These are phyloP conservation scores for Nephrotoma flavescens DNA, from an alignment of 2,888 invertebrate genomes.

Conservation along the genomic window DNA sequence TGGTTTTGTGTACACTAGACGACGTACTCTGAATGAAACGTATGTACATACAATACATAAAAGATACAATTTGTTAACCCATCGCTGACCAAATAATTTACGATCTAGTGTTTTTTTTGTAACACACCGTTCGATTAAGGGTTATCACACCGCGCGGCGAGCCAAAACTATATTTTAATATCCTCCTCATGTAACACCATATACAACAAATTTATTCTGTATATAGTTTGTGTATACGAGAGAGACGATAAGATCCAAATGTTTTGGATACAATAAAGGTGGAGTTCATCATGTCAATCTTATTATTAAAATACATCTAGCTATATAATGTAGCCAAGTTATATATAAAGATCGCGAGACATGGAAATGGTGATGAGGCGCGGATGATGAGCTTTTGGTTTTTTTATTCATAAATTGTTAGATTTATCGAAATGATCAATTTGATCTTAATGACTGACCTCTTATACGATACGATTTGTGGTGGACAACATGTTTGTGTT, in stretches of 20 bases:
- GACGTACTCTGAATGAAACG: background rate
- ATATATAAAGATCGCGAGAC: background rate
- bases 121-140: background rate
- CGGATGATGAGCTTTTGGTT: background rate
- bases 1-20: background rate
- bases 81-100: background rate
- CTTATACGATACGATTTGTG: background rate
- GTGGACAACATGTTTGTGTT: background rate
- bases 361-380: background rate
- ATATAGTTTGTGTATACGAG: background rate
- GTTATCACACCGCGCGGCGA: background rate
- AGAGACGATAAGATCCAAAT: background rate
- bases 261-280: background rate
- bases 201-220: background rate
- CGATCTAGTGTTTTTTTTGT: background rate
- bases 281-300: background rate
- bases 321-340: background rate
- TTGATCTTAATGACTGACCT: background rate
- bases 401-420: too few relatives aligned
- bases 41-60: background rate
- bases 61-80: background rate
- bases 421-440: background rate
- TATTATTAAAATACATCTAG: background rate
- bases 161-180: background rate
- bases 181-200: background rate